phyloP scores from a whole-genome alignment of 2,113 vertebrate genomes.

The Baryphthengus martii region DNA sequence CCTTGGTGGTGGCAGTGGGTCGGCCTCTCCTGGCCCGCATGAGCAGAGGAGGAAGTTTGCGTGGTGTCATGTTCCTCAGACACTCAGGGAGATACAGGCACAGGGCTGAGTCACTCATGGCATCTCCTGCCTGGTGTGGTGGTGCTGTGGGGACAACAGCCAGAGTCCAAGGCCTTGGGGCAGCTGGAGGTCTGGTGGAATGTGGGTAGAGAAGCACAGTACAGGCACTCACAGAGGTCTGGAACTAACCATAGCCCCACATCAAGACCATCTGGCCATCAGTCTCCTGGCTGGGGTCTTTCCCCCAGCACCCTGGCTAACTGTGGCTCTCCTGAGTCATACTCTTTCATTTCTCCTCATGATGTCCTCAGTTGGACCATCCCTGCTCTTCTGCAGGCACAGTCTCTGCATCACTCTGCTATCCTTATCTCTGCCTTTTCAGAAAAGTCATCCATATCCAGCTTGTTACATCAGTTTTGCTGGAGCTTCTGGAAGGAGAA shows the following conservation, averaged over 20 bases:
- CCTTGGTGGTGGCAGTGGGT: background rate
- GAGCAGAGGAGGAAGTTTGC: background rate
- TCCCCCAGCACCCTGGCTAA: background rate
- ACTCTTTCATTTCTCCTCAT: background rate
- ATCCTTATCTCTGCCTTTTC: background rate
- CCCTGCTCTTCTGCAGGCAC: background rate
- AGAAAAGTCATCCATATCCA: background rate
- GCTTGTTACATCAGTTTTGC: background rate
- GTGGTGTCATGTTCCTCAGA: background rate
- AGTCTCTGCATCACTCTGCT: background rate
- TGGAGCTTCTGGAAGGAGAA: background rate
- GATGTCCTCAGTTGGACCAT: background rate
- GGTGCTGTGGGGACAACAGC: background rate
- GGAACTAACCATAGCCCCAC: background rate
- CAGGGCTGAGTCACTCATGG: background rate
- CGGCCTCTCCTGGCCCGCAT: background rate
- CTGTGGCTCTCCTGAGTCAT: background rate
- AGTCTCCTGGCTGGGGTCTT: background rate
- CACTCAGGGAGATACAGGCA: background rate
- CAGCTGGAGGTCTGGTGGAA: background rate
- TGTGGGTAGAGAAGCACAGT: background rate
- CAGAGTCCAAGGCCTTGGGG: too few species aligned
- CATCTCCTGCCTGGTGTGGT: background rate
- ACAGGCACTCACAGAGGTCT: background rate
- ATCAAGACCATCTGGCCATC: background rate